Evolutionary conservation across 2,888 invertebrate genomes (phyloP).

Genomic region (Parapristionchus giblindavisi): DNA sequence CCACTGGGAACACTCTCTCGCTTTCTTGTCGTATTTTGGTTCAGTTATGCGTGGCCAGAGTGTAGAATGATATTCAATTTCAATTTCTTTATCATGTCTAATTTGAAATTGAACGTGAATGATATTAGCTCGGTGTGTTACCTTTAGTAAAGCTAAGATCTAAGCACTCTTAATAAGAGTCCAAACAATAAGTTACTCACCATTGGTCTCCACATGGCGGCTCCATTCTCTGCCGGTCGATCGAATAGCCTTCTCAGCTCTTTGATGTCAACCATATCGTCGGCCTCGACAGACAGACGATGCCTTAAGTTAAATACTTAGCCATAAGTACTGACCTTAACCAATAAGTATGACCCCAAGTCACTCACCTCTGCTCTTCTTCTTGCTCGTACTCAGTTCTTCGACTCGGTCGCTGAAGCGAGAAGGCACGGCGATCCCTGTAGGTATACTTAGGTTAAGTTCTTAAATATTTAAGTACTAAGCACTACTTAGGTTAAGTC

Average conservation of each 20-base stretch:
- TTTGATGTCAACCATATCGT: slow-evolving; percentile 33
- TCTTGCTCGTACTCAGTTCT: slow-evolving; percentile 17
- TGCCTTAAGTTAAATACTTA: not conserved
- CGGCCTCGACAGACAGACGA: not conserved
- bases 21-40: no score
- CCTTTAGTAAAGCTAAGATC: no score
- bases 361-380: slow-evolving; percentile 23
- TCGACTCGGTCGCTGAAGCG: slow-evolving; percentile 30
- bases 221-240: not conserved
- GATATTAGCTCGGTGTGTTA: no score
- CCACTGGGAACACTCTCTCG: no score
- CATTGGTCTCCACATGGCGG: not conserved
- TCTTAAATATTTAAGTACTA: not conserved
- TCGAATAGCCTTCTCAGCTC: slow-evolving; percentile 29
- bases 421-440: slow-evolving; percentile 26
- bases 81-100: no score
- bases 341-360: not conserved
- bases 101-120: no score
- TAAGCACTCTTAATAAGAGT: no score
- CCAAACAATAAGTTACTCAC: not conserved
- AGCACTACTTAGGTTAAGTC: no score
- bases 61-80: no score
- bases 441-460: not conserved
- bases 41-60: no score
- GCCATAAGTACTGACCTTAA: not conserved